These are phyloP conservation scores for Thereva nobilitata DNA, from an alignment of 2,888 invertebrate genomes.

Conservation along the genomic window DNA sequence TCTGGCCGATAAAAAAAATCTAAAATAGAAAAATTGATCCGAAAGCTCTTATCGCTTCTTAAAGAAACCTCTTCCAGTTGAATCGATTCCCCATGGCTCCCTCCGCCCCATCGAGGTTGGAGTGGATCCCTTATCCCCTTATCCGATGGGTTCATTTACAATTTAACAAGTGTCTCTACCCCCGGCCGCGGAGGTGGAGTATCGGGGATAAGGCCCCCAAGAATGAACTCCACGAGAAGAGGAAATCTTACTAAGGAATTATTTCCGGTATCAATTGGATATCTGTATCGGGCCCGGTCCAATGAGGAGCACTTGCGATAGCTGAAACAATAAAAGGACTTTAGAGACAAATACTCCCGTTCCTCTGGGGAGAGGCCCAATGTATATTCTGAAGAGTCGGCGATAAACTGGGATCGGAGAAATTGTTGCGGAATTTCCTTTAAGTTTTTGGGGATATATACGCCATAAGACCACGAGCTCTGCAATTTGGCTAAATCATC, in stretches of 20 bases:
- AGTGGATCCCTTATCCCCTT: constrained; percentile 14
- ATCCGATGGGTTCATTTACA: constrained; percentile 35
- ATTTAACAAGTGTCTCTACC: constrained; percentile 31
- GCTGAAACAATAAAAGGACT: constrained; percentile 27
- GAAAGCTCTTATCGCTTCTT: constrained; percentile 27
- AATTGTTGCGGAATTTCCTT: constrained; percentile 9
- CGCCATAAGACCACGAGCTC: not conserved
- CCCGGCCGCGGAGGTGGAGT: constrained; percentile 17
- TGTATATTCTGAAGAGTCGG: constrained; percentile 14
- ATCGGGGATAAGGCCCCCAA: constrained; percentile 9
- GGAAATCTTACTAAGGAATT: constrained; percentile 32
- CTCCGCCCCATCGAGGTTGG: not conserved
- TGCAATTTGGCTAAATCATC: constrained; percentile 24
- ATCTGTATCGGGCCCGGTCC: constrained; percentile 5
- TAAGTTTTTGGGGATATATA: too few species aligned
- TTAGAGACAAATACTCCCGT: constrained; percentile 17
- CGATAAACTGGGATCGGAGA: constrained; percentile 18
- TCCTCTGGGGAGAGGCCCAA: not conserved
- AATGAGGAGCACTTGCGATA: constrained; percentile 3
- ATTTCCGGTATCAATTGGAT: constrained; percentile 34
- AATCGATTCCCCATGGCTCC: constrained; percentile 20
- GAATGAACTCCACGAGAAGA: not conserved
- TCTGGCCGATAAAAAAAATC: constrained; percentile 24
- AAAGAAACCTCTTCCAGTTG: constrained; percentile 25
- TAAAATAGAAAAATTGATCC: constrained; percentile 36